Evolutionary conservation across 2,888 invertebrate species (phyloP), one percentile per base, ranked within the genome.

Genomic region (Aproaerema taeniolella): DNA sequence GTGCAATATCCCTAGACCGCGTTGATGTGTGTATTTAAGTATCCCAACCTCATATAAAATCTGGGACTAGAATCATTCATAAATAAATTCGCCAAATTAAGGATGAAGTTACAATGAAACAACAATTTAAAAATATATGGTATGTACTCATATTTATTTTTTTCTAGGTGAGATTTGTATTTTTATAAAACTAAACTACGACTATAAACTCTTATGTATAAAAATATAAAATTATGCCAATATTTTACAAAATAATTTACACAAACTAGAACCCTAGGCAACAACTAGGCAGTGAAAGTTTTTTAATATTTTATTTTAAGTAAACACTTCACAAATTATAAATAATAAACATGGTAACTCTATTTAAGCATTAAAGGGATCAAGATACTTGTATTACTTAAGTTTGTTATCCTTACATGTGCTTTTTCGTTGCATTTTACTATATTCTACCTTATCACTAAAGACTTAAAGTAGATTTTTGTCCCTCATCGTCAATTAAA

Each of bases 231-330:
- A 53, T 50, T 62, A 67, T 45, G 56, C 57, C 64, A 67, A 71
- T 76, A 76, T 73, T 68, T 66, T 75, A 77, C 72, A 78, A 61
- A 76, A 72, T 76, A 77, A 75, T 76, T 78, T 80, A 79, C 69
- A 78, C 58, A 59, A 61, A 39, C 49, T 61, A 54, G 54, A 45
- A 42, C 55, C 49, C 55, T 62, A 67, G 46, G 52, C 48, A 60
- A 54, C 45, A 64, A 58, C 60, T 64, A 72, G 80, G 79, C 80
- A 80, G 78, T 78, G 76, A 67, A 58, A 49, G 51, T 28, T 16
- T 1, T 32, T 17, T 17, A 14, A 14, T 7, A 25, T 14, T 25
- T 14, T 24, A 14, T 35, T 26, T 26, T 35, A 35, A 35, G 28
- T 34, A 29, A 11, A 2, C 29, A 11, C 1, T 10, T n/a, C n/a